Conservation (phyloP, 2,888 invertebrate genomes). For the Stenodema calcarata region DNA sequence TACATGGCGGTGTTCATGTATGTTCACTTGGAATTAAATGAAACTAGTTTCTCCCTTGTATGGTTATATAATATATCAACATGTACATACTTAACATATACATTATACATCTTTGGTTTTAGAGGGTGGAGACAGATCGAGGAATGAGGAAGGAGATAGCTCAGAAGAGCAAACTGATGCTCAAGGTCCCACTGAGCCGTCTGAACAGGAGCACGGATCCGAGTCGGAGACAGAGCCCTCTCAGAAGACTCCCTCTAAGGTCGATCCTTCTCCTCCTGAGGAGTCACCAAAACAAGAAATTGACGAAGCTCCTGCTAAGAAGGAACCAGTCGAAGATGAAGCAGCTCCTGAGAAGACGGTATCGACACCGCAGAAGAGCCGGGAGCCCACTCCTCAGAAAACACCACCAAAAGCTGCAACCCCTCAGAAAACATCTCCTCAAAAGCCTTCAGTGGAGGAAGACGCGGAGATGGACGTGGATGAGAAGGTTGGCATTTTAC, state of each 20-base stretch:
- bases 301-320: neutral
- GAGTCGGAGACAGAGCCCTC: neutral
- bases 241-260: neutral
- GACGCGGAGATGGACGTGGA: constrained; percentile 24
- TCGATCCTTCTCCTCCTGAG: neutral
- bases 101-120: neutral
- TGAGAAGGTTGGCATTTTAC: neutral
- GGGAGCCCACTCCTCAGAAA: neutral
- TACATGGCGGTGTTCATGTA: too few species aligned
- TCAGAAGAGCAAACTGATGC: constrained; percentile 42
- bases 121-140: neutral
- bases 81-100: too few species aligned
- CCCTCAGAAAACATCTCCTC: neutral
- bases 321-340: constrained; percentile 18
- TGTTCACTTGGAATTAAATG: too few species aligned
- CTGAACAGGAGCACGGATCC: constrained; percentile 12
- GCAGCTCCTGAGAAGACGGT: neutral
- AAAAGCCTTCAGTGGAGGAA: neutral
- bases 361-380: neutral
- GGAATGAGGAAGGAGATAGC: constrained; percentile 42
- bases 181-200: constrained; percentile 24
- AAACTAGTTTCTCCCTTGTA: too few species aligned
- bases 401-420: neutral
- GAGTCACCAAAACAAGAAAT: neutral
- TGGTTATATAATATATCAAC: too few species aligned